These are phyloP conservation scores for Apteryx owenii DNA, from an alignment of 2,113 vertebrate species.

Conservation along the genomic window DNA sequence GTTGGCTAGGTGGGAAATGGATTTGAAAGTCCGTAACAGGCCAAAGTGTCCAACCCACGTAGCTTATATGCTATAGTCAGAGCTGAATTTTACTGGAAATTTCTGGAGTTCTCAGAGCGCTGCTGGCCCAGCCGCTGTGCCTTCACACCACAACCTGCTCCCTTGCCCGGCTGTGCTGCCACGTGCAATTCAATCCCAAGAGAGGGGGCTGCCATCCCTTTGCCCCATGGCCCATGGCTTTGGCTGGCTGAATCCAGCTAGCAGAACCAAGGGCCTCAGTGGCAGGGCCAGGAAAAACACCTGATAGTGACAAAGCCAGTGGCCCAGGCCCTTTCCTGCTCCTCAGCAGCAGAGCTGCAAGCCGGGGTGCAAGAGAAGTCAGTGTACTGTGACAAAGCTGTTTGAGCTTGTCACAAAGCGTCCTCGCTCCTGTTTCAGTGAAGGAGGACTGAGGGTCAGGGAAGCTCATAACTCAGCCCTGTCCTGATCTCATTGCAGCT, in stretches of 20 bases:
- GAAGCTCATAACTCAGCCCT: not conserved
- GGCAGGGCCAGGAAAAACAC: not conserved
- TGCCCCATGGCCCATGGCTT: too few relatives aligned
- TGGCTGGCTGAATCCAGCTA: not conserved
- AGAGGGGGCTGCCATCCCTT: not conserved
- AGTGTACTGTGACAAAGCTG: not conserved
- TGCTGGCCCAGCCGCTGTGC: fast-evolving
- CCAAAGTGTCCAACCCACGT: fast-evolving
- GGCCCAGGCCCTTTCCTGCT: not conserved
- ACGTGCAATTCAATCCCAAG: not conserved
- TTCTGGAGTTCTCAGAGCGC: fast-evolving
- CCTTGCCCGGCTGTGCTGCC: not conserved
- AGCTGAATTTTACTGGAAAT: not conserved
- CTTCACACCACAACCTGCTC: not conserved
- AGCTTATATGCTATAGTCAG: fast-evolving
- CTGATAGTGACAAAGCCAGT: fast-evolving
- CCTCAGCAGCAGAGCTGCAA: not conserved
- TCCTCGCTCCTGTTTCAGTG: not conserved
- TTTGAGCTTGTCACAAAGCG: not conserved
- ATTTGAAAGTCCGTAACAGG: fast-evolving
- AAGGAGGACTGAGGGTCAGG: not conserved
- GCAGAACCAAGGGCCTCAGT: not conserved
- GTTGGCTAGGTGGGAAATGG: fast-evolving
- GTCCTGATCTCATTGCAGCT: not conserved
- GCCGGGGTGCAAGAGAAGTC: fast-evolving